Evolutionary conservation across 1,140 invertebrate species (phyloP), one percentile per base, ranked within the genome.

Genomic region (Diorhabda elongata): DNA sequence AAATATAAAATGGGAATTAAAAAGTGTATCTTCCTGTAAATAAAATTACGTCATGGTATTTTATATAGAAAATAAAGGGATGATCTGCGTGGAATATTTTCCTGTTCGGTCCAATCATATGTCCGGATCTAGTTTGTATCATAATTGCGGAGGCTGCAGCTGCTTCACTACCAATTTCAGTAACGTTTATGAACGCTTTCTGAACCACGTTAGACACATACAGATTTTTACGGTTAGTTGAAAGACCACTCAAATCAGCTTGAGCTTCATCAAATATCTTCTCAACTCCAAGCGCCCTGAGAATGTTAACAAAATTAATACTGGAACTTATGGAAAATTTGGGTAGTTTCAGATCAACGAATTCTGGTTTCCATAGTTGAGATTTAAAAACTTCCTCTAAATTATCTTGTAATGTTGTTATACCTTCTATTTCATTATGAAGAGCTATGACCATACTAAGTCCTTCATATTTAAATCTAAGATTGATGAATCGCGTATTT

Each of bases 151-250:
- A 88, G 26, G 86, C 85, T 60, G 86, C 88, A 62, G 87, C 87
- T 63, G 89, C 89, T 81, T 88, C 88, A 4, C 85, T 87, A 9
- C 90, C 90, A 78, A 86, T 81, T 81, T 91, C 89, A 72, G 88
- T 86, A 3, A 91, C 85, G 73, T 90, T 86, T 64, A 92, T 85
- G 71, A 85, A 87, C 7, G 86, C 82, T 77, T 91, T 90, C 75
- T 91, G 90, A 5, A 75, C 81, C 1, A 75, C 74, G 11, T 77
- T 71, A 41, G 67, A 68, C 8, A 77, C 66, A 52, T 66, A 71
- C 44, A 70, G 64, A 42, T 64, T 64, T 47, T 61, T 69, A 58
- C 56, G 26, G 44, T 60, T 59, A 3, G 65, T 76, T 3, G 81
- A 69, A 11, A 90, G 86, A 3, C 83, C 84, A 42, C 78, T 80